These are phyloP conservation scores for Atlantisia rogersi DNA, from an alignment of 2,113 vertebrate species.

Conservation along the genomic window DNA sequence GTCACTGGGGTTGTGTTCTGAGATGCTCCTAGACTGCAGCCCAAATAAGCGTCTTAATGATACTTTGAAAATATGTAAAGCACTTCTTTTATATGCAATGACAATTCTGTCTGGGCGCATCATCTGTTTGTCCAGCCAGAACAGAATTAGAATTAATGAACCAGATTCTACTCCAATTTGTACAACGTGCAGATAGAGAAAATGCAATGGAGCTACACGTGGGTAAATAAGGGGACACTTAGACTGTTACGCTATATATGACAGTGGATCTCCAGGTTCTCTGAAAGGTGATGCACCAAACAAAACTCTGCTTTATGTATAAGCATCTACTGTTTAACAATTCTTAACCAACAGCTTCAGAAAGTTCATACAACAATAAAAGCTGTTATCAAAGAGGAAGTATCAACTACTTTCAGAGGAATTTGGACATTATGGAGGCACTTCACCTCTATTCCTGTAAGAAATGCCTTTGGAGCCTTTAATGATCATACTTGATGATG, in stretches of 20 bases:
- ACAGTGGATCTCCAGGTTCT: neutral
- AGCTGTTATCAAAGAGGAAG: neutral
- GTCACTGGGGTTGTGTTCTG: conserved; percentile 32
- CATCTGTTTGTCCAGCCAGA: conserved; percentile 51
- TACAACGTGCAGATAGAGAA: neutral
- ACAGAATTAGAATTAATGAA: conserved; percentile 42
- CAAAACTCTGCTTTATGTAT: neutral
- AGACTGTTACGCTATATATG: neutral
- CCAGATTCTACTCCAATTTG: neutral
- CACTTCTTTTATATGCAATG: conserved; percentile 43
- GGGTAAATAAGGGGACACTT: neutral
- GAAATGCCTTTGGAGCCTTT: neutral
- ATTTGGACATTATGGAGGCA: neutral
- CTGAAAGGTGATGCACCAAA: neutral
- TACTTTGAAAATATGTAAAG: conserved; percentile 55
- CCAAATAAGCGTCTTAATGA: conserved; percentile 55
- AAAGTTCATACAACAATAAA: neutral
- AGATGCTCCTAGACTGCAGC: conserved; percentile 41
- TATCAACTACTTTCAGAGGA: neutral
- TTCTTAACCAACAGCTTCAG: neutral
- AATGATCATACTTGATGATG: neutral
- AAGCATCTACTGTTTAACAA: neutral
- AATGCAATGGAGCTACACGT: neutral
- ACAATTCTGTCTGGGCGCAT: conserved; percentile 27
- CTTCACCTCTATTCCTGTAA: neutral